Evolutionary conservation across 2,888 invertebrate species (phyloP).

Genomic region (Eustalomyia histrio): DNA sequence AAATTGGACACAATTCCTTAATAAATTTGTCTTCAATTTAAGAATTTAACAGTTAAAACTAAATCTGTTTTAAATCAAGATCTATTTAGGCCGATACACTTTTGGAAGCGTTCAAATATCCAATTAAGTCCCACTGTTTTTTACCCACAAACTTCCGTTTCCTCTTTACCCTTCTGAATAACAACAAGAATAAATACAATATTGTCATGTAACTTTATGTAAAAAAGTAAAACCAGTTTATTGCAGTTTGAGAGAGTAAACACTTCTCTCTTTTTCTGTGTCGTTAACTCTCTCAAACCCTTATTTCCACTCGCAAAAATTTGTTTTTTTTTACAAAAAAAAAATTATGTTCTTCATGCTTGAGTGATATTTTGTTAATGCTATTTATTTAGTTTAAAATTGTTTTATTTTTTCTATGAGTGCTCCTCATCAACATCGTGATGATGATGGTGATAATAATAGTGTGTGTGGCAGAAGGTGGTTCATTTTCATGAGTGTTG

Average conservation of each 20-base stretch:
- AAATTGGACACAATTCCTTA: no score
- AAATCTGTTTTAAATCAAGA: no score
- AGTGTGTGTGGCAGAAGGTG: constrained; percentile 38
- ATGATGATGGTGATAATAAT: constrained; percentile 26
- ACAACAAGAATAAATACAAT: constrained; percentile 25
- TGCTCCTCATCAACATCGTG: background rate
- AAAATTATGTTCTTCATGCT: constrained; percentile 38
- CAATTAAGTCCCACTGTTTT: constrained; percentile 17
- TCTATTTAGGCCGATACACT: no score
- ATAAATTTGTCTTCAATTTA: no score
- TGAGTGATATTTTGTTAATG: constrained; percentile 56
- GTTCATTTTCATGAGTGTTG: constrained; percentile 39
- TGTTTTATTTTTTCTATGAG: constrained; percentile 26
- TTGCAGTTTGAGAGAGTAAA: constrained; percentile 53
- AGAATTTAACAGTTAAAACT: no score
- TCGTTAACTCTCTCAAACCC: constrained; percentile 47
- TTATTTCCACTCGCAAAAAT: constrained; percentile 42
- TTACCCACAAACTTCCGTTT: constrained; percentile 62
- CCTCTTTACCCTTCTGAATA: constrained; percentile 60
- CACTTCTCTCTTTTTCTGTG: constrained; percentile 18
- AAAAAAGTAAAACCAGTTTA: constrained; percentile 60
- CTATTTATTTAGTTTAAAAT: constrained; percentile 42
- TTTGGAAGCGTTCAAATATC: no score
- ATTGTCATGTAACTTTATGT: constrained; percentile 56
- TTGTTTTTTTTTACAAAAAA: background rate